phyloP scores from a whole-genome alignment of 2,113 vertebrate species.

The Oryzias javanicus region DNA sequence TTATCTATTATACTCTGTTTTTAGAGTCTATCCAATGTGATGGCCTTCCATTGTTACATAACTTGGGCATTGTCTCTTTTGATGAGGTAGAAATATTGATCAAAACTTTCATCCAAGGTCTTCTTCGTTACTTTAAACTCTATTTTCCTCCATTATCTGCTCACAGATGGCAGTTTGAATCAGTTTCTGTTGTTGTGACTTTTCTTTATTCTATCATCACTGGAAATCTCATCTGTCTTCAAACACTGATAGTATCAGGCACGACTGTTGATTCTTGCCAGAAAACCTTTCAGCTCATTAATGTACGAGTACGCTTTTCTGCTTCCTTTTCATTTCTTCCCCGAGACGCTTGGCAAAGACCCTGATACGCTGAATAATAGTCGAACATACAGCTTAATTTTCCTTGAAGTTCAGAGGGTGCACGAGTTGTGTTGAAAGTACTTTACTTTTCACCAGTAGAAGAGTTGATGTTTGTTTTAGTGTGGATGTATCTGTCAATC shows the following conservation, averaged over 20 bases:
- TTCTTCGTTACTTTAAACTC: slow-evolving; percentile 51
- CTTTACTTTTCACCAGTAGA: neutral
- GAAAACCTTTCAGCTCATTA: slow-evolving; percentile 64
- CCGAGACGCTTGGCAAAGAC: slow-evolving; percentile 1
- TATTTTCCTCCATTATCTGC: slow-evolving; percentile 57
- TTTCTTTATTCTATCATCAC: slow-evolving; percentile 62
- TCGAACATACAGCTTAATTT: slow-evolving; percentile 1
- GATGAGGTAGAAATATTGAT: slow-evolving; percentile 46
- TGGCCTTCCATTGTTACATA: neutral
- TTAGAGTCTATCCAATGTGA: no score
- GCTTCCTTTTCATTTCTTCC: slow-evolving; percentile 19
- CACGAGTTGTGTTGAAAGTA: neutral
- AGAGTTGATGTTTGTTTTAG: neutral
- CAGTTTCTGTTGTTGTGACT: slow-evolving; percentile 58
- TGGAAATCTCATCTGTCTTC: slow-evolving; percentile 59
- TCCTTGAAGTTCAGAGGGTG: slow-evolving; percentile 10
- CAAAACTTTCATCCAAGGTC: slow-evolving; percentile 49
- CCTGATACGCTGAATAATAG: slow-evolving; percentile 17
- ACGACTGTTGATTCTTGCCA: slow-evolving; percentile 56
- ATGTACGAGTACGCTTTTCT: slow-evolving; percentile 18
- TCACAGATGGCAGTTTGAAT: slow-evolving; percentile 44
- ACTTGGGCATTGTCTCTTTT: slow-evolving; percentile 12
- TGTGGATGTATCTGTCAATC: no score
- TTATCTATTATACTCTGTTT: no score
- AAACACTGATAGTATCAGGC: slow-evolving; percentile 59